phyloP scores from a whole-genome alignment of 2,113 vertebrate genomes.

The Circaetus gallicus region DNA sequence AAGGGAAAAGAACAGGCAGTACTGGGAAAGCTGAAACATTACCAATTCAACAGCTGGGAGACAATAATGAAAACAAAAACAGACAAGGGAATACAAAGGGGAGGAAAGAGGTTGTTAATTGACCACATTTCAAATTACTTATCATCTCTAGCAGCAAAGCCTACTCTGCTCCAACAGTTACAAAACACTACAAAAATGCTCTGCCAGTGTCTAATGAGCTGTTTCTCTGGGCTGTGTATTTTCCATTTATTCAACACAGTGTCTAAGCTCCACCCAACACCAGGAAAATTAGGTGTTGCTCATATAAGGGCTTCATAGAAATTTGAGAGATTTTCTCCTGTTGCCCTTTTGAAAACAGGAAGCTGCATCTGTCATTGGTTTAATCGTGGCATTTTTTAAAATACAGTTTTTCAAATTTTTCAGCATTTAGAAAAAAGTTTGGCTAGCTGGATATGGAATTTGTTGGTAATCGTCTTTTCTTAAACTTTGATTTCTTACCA shows the following conservation, averaged over 20 bases:
- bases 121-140: neutral
- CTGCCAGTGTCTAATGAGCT: neutral
- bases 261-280: neutral
- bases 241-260: neutral
- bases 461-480: neutral
- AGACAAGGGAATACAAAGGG: neutral
- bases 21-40: neutral
- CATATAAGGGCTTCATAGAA: neutral
- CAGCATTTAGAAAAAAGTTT: neutral
- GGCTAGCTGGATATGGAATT: neutral
- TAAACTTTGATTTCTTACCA: neutral
- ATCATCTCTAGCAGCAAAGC: neutral
- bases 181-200: neutral
- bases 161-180: neutral
- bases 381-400: neutral
- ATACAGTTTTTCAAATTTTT: neutral
- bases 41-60: conserved; percentile 6
- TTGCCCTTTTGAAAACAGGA: neutral
- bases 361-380: neutral
- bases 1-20: conserved; percentile 1
- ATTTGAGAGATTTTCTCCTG: neutral
- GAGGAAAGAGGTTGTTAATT: neutral
- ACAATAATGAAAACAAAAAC: neutral
- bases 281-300: neutral
- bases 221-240: neutral